A percentile compares a stretch with the other conserved stretches of the same genome.
phyloP scores from a whole-genome alignment of 2,888 invertebrate species.

The Drosophila multiciliata region DNA sequence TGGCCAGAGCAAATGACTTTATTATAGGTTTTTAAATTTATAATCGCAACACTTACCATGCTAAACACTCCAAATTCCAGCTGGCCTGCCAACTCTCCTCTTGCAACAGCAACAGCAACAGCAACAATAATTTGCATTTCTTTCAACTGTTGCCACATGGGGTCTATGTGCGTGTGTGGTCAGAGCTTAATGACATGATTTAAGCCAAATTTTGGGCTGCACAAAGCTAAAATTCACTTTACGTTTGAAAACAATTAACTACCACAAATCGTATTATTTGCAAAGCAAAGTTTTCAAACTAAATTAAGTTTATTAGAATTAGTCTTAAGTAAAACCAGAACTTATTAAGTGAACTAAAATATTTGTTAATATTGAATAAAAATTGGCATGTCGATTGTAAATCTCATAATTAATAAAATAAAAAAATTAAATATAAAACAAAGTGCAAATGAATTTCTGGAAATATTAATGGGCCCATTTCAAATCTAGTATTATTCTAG shows the following conservation, averaged over 20 bases:
- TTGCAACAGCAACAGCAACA: constrained; percentile 12
- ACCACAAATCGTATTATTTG: not conserved
- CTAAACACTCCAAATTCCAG: constrained; percentile 68
- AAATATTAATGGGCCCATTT: not conserved
- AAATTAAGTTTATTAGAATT: no score
- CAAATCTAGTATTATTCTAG: not conserved
- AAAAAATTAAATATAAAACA: not conserved
- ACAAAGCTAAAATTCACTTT: no score
- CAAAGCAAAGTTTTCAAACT: no score
- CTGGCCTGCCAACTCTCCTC: constrained; percentile 42
- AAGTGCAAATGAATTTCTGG: not conserved
- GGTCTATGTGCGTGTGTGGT: constrained; percentile 15
- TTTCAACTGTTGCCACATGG: constrained; percentile 13
- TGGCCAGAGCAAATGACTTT: constrained; percentile 73
- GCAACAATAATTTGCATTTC: constrained; percentile 37
- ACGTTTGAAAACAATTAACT: not conserved
- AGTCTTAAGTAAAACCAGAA: no score
- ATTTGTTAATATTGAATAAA: no score
- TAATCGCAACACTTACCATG: constrained; percentile 75
- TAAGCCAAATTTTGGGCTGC: not conserved
- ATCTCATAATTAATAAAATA: no score
- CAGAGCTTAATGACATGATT: not conserved
- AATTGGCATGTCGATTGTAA: no score
- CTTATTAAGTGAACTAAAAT: no score
- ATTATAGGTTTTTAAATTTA: constrained; percentile 79